These are phyloP conservation scores for Monoplex corrugatus DNA, from an alignment of 2,888 invertebrate genomes.

Conservation along the genomic window DNA sequence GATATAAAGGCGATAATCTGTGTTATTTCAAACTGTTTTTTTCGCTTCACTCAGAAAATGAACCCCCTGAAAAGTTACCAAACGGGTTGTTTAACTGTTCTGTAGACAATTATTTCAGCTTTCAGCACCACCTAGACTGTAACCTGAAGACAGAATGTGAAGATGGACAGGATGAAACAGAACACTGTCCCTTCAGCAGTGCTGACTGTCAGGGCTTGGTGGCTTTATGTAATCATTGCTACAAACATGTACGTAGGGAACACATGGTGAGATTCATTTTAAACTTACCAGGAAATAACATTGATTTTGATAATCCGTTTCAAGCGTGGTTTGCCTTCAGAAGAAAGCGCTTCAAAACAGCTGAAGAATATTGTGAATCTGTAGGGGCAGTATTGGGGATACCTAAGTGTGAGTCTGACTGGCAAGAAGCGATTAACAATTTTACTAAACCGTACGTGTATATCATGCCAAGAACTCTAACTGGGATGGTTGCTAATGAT, in stretches of 20 bases:
- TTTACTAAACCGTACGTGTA: too few species aligned
- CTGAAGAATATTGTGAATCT: background rate
- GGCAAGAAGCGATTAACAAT: too few species aligned
- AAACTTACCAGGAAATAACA: background rate
- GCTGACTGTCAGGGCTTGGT: background rate
- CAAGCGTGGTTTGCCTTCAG: too few species aligned
- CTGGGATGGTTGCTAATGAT: too few species aligned
- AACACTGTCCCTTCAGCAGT: constrained; percentile 15
- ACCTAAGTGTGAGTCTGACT: background rate
- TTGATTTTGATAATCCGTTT: background rate
- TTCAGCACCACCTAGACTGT: background rate
- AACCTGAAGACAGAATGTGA: background rate
- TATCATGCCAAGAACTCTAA: too few species aligned
- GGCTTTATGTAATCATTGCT: background rate
- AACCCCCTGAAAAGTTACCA: background rate
- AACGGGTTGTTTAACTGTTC: constrained; percentile 60
- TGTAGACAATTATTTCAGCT: background rate
- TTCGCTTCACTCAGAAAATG: background rate
- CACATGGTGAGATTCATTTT: background rate
- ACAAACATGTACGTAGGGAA: background rate
- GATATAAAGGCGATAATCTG: too few species aligned
- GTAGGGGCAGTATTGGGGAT: background rate
- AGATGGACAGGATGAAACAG: constrained; percentile 8
- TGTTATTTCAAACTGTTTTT: too few species aligned
- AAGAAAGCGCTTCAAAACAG: too few species aligned